Conservation (phyloP, 2,888 invertebrate species). For the Ommatoiulus sabulosus region DNA sequence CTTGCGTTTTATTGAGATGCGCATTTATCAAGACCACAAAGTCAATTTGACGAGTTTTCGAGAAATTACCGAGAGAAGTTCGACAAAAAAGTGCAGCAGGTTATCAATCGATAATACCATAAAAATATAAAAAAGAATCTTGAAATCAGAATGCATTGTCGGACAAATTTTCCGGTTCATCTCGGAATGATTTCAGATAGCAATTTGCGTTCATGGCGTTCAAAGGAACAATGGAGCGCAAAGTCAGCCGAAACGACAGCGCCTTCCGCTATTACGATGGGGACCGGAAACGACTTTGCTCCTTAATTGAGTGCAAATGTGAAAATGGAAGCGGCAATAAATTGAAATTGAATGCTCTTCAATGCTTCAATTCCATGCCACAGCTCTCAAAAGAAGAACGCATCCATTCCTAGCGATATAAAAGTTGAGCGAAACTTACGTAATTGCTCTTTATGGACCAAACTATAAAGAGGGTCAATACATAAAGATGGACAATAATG, state of each 20-base stretch:
- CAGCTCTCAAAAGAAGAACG: background rate
- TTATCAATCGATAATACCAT: background rate
- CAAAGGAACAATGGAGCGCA: background rate
- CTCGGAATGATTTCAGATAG: background rate
- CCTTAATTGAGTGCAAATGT: constrained; percentile 19
- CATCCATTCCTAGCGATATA: too few relatives aligned
- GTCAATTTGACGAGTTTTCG: background rate
- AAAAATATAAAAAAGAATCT: constrained; percentile 5
- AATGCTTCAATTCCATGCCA: background rate
- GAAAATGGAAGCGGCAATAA: constrained; percentile 2
- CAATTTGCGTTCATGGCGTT: background rate
- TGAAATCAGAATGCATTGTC: constrained; percentile 7
- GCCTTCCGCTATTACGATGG: background rate
- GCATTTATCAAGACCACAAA: background rate
- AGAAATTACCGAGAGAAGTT: background rate
- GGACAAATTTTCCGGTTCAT: constrained; percentile 12
- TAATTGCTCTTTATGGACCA: too few relatives aligned
- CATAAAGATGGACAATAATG: too few relatives aligned
- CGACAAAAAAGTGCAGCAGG: too few relatives aligned
- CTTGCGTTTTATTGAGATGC: background rate
- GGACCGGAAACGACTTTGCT: background rate
- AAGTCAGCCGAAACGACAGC: background rate
- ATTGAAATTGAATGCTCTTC: background rate
- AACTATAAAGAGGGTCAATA: too few relatives aligned
- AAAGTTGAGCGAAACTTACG: too few relatives aligned